Conservation (phyloP, 2,888 invertebrate species). For the Andrena minutula region DNA sequence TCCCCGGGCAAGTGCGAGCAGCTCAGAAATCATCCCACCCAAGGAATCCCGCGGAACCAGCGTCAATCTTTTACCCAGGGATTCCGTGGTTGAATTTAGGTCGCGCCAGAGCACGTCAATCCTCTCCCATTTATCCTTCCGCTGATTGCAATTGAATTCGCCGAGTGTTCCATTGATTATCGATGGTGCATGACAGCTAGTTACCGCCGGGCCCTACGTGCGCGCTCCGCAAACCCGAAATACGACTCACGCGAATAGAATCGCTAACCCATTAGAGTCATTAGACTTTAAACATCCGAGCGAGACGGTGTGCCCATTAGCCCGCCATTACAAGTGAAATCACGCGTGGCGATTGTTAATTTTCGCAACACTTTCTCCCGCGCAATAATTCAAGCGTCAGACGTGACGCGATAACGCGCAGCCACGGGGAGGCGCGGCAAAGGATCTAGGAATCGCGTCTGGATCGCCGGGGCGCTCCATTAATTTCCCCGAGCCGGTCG, state of each 20-base stretch:
- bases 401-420: background rate
- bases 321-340: too few relatives aligned
- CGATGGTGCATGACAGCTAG: too few relatives aligned
- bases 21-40: background rate
- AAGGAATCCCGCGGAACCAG: background rate
- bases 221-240: too few relatives aligned
- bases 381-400: background rate
- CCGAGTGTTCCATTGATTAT: too few relatives aligned
- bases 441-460: background rate
- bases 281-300: too few relatives aligned
- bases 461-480: conserved; percentile 24
- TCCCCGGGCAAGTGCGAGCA: background rate
- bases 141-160: background rate
- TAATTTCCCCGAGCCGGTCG: conserved; percentile 24
- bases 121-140: background rate
- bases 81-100: background rate
- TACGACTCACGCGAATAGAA: too few relatives aligned
- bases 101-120: background rate
- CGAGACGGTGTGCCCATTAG: too few relatives aligned
- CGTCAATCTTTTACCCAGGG: conserved; percentile 3
- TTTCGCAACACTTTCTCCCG: too few relatives aligned
- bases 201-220: too few relatives aligned
- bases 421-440: background rate
- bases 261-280: too few relatives aligned
- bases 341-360: too few relatives aligned